These are phyloP conservation scores for Drosophila malerkotliana DNA, from an alignment of 1,140 invertebrate genomes.

Conservation along the genomic window DNA sequence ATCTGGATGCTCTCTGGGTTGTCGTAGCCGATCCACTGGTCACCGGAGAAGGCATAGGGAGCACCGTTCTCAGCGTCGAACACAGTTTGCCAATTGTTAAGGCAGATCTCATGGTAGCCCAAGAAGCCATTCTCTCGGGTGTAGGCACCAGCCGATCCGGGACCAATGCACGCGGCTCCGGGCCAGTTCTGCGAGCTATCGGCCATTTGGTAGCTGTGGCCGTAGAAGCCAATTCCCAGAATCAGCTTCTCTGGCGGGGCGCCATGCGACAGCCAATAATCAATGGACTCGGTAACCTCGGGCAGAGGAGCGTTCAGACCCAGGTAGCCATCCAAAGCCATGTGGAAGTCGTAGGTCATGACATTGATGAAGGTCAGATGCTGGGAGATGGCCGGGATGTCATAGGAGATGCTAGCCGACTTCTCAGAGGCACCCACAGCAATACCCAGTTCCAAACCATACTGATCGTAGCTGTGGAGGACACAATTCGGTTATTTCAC, in stretches of 20 bases:
- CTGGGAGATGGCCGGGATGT: constrained; percentile 85
- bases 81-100: constrained; percentile 58
- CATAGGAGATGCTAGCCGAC: constrained; percentile 86
- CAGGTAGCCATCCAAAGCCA: constrained; percentile 83
- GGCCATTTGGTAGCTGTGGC: constrained; percentile 87
- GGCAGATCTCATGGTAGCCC: constrained; percentile 90
- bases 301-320: constrained; percentile 87
- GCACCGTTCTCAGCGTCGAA: constrained; percentile 44
- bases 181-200: constrained; percentile 84
- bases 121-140: constrained; percentile 88
- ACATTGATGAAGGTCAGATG: constrained; percentile 87
- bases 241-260: constrained; percentile 86
- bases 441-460: constrained; percentile 85
- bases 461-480: constrained; percentile 81
- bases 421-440: constrained; percentile 86
- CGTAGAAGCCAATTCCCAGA: constrained; percentile 89
- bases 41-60: constrained; percentile 76
- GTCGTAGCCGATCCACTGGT: constrained; percentile 84
- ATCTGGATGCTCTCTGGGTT: constrained; percentile 78
- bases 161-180: constrained; percentile 85
- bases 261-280: constrained; percentile 72
- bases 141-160: constrained; percentile 88
- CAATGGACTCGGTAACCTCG: constrained; percentile 61
- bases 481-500: constrained; percentile 27
- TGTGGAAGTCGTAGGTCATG: constrained; percentile 90